Evolutionary conservation across 2,797 vertebrate genomes (phyloP), one percentile per base, ranked within the genome.

Genomic region (Aeoliscus strigatus): DNA sequence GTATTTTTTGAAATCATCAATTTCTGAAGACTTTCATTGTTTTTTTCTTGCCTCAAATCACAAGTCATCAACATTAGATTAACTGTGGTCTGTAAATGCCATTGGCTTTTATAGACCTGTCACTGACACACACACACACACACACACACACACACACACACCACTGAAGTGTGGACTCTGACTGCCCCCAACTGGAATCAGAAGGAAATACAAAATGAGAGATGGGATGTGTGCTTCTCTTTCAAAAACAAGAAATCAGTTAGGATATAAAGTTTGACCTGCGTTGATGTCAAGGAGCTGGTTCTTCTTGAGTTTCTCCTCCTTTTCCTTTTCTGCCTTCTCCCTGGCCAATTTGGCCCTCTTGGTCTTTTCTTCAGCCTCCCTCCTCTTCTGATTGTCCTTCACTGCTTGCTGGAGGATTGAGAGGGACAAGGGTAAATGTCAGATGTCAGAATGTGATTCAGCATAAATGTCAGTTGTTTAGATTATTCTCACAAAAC

Each of bases 321-420:
- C 84, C 14, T 82, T 84, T 44, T 93, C 87, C 73, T 88, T 90
- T 68, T 92, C 90, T 0, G 89, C 91, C 63, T 91, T 91, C 62
- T 93, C 92, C 70, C 87, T 87, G 1, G 85, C 89, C 61, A 93
- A 74, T 62, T 89, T 90, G 44, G 90, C 91, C 61, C 8, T 51
- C 33, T 76, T 77, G 55, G 91, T 88, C 70, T 90, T 96, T 59
- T 96, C 94, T 52, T 92, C 92, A 1, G 87, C 75, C 74, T 92
- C 92, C 39, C 68, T 89, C 23, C 78, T 79, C 58, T 91, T 92
- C 70, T 90, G 87, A 63, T 91, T 91, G 53, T 90, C 92, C 63
- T 65, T 84, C 29, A 91, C 85, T 1, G 90, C 89, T 93, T 92
- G 89, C 93, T 94, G 82, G 7, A 37, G 15, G 17, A 18, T 5